Conservation (phyloP, 2,113 vertebrate species). For the Indicator indicator region DNA sequence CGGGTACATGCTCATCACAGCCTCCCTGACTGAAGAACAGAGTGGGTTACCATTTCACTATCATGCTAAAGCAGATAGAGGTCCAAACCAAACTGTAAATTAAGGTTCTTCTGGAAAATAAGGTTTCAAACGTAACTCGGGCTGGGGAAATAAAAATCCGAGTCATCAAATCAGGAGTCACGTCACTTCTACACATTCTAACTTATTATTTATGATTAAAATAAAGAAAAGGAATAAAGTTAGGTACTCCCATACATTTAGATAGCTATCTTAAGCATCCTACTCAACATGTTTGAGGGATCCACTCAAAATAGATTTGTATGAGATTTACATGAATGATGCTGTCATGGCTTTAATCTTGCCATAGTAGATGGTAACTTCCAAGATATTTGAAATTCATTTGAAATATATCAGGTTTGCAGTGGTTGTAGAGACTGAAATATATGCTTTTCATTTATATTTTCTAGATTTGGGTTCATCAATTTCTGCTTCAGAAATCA, state of each 20-base stretch:
- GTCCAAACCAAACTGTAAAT: neutral
- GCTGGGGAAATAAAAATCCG: neutral
- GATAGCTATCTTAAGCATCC: neutral
- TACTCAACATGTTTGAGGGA: neutral
- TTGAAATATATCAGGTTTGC: neutral
- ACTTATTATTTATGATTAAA: neutral
- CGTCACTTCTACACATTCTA: neutral
- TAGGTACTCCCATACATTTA: neutral
- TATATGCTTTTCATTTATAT: neutral
- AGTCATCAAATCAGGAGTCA: neutral
- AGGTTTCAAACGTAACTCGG: neutral
- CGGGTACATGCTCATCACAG: neutral
- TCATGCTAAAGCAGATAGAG: rapidly evolving
- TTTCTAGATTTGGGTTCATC: neutral
- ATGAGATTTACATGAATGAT: neutral
- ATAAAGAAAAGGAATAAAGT: neutral
- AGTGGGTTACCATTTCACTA: neutral
- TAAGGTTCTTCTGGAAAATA: neutral
- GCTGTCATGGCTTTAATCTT: neutral
- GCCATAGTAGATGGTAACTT: neutral
- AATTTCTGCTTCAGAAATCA: slow-evolving; percentile 29
- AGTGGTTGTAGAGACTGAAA: neutral
- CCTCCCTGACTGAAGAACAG: rapidly evolving
- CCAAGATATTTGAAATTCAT: slow-evolving; percentile 8
- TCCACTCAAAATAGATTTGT: neutral